Percentiles rank a stretch among this genome's conserved stretches.
Evolutionary conservation across 2,113 vertebrate species (phyloP).

Genomic region (Trogon melanurus): DNA sequence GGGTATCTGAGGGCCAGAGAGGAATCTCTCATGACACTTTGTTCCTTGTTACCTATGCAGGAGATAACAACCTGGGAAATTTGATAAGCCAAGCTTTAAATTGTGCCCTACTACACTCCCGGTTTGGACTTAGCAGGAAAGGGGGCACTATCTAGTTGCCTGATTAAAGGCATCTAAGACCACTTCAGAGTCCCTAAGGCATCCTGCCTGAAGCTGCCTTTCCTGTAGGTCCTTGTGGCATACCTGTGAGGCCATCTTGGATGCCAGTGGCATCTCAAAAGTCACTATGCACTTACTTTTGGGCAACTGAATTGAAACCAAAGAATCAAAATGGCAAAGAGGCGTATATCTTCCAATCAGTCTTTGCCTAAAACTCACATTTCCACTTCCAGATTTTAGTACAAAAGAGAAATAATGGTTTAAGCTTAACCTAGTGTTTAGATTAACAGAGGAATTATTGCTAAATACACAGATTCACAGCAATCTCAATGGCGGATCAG

Average conservation of each 20-base stretch:
- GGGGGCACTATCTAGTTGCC: not conserved
- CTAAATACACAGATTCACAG: not conserved
- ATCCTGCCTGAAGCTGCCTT: not conserved
- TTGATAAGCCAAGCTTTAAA: not conserved
- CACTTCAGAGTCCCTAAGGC: not conserved
- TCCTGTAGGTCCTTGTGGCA: not conserved
- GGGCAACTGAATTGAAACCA: not conserved
- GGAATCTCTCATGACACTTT: not conserved
- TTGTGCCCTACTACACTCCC: not conserved
- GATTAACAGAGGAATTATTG: not conserved
- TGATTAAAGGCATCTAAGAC: not conserved
- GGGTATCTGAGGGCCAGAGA: not conserved
- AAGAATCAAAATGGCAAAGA: not conserved
- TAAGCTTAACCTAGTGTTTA: not conserved
- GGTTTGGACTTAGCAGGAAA: not conserved
- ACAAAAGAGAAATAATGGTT: not conserved
- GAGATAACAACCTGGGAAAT: not conserved
- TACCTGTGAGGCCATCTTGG: not conserved
- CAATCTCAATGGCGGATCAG: not conserved
- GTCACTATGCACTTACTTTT: not conserved
- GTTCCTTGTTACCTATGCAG: not conserved
- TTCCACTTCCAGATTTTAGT: not conserved
- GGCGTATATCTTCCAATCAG: rapidly evolving
- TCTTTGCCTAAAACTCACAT: not conserved
- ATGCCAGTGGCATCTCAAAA: not conserved